Percentiles rank a stretch among this genome's conserved stretches.
These are phyloP conservation scores for Halocynthia roretzi DNA, from an alignment of 23 tunicate species.

Conservation along the genomic window DNA sequence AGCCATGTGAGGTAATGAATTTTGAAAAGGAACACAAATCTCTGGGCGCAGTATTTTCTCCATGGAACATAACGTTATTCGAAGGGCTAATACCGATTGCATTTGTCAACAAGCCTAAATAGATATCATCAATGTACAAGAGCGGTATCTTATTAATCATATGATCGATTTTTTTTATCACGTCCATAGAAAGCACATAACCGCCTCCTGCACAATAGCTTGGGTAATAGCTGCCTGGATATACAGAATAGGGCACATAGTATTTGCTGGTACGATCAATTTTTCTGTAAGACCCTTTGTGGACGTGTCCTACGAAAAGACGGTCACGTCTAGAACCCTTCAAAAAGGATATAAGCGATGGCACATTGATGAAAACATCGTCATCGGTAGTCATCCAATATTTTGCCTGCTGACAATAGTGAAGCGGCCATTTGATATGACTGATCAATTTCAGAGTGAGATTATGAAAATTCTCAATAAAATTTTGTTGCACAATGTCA, in stretches of 20 bases:
- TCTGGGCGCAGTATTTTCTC: conserved; percentile 32
- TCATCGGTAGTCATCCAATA: conserved; percentile 76
- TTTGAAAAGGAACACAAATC: conserved; percentile 21
- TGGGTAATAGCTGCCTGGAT: conserved; percentile 54
- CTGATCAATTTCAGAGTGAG: conserved; percentile 45
- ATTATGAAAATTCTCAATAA: conserved; percentile 51
- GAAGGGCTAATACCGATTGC: conserved; percentile 22
- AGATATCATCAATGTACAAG: conserved; percentile 70
- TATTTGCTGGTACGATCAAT: conserved; percentile 29
- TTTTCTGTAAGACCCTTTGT: conserved; percentile 36
- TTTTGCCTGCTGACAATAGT: conserved; percentile 37
- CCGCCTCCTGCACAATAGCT: conserved; percentile 76
- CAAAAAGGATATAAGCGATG: conserved; percentile 28
- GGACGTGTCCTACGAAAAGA: conserved; percentile 32
- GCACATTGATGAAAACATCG: conserved; percentile 47
- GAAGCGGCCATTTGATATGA: conserved; percentile 53
- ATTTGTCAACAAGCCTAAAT: conserved; percentile 37
- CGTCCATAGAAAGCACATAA: conserved; percentile 55
- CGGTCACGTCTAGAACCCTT: neutral
- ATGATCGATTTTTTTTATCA: conserved; percentile 3
- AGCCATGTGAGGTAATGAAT: conserved; percentile 64
- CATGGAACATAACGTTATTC: conserved; percentile 18
- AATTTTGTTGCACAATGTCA: conserved; percentile 49
- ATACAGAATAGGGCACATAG: conserved; percentile 29
- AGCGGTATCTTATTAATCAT: conserved; percentile 20